phyloP scores from a whole-genome alignment of 2,797 vertebrate species.

The Muscicapa striata region DNA sequence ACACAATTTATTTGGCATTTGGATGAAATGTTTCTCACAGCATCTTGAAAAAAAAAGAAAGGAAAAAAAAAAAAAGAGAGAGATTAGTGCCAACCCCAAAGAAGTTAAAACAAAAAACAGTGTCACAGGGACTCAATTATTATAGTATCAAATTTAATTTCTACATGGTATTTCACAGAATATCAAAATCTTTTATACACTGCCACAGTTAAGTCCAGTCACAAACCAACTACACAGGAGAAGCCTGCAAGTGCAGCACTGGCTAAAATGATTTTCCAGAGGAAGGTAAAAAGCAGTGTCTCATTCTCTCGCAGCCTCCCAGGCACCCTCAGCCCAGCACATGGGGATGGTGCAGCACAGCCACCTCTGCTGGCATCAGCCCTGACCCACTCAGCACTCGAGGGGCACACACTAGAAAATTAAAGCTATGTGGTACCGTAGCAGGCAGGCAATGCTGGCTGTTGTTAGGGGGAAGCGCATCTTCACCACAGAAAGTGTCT shows the following conservation, averaged over 20 bases:
- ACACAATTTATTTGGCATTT: slow-evolving; percentile 97
- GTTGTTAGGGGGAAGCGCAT: neutral
- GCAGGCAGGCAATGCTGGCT: neutral
- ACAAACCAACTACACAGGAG: slow-evolving; percentile 70
- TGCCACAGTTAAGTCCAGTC: slow-evolving; percentile 76
- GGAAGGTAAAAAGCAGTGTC: slow-evolving; percentile 25
- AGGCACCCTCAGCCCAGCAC: neutral
- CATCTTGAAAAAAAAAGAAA: slow-evolving; percentile 74
- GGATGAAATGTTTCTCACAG: slow-evolving; percentile 89
- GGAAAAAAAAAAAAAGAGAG: neutral
- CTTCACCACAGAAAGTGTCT: rapidly evolving
- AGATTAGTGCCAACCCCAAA: slow-evolving; percentile 76
- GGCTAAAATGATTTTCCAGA: slow-evolving; percentile 4
- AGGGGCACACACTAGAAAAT: slow-evolving; percentile 23
- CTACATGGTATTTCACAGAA: slow-evolving; percentile 78
- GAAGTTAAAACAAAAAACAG: slow-evolving; percentile 77
- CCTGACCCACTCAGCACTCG: neutral
- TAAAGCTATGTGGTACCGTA: slow-evolving; percentile 9
- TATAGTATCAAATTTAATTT: slow-evolving; percentile 79
- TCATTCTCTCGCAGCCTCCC: neutral
- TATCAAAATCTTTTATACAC: slow-evolving; percentile 74
- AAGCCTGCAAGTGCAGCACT: slow-evolving; percentile 39
- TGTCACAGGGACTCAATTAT: slow-evolving; percentile 71
- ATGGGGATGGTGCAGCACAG: neutral
- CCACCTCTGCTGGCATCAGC: neutral